Base-by-base conservation (phyloP, 2,888 invertebrate genomes). In the Drosophila setosimentum region DNA sequence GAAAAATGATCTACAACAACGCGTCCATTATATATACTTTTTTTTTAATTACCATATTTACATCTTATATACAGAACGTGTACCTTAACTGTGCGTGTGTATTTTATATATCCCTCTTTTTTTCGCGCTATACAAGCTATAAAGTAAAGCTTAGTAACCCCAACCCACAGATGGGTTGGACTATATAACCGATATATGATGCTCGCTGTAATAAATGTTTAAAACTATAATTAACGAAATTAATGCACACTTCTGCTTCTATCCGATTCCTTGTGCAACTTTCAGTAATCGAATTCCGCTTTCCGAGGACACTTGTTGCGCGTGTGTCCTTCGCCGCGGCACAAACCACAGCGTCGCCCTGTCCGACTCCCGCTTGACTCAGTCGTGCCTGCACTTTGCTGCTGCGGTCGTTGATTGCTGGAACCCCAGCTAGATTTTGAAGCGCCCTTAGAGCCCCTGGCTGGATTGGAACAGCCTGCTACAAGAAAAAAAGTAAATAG, bases 311-410 rank as follows among this genome's bases (percentile, higher is more conserved):
- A 96, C 67, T 94, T 94, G 40, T 83, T 92, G 65, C 94, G 93
- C 0, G 94, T 95, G 85, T 96, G 96, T 16, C 96, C 98, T 93
- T 96, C 96, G 85, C 95, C 94, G 11, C 96, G 95, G 92, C 98
- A 98, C 55, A 95, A 87, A 0, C 96, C 95, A 92, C 97, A 97
- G 89, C 95, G 96, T 68, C 96, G 94, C 57, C 68, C 16, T 24
- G 21, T 0, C 6, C 69, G 59, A 11, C 24, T 59, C 1, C 60
- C 68, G 16, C 50, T 50, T 7, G 61, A 37, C 2, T 64, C 42
- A 3, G 27, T 21, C 1, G 35, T 13, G 3, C 45, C 33, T 18
- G 27, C 13, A 8, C 27, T 48, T 35, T 37, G 24, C 21, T 42
- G 69, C 29, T 7, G 50, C 11, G 50, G 16, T 5, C 16, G 24